Base-by-base conservation (phyloP, 2,797 vertebrate species). In the Molossus molossus region DNA sequence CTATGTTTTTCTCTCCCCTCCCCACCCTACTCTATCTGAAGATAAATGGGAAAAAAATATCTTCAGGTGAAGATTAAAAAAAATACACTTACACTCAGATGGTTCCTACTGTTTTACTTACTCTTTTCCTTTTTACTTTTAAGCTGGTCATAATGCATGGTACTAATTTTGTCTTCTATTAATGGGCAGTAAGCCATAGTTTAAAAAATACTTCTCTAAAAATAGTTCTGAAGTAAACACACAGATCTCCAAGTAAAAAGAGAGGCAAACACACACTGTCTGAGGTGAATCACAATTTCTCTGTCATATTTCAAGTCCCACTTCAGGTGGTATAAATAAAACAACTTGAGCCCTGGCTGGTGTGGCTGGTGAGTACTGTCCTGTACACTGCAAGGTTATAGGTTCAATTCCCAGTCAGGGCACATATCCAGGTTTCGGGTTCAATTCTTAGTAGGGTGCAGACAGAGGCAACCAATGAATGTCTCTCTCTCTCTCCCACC, bases 191-290 rank as follows among this genome's bases (percentile, higher is more conserved):
- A 80, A 70, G 25, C 29, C 6, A 5, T 60, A 21, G 62, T 77
- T 25, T 94, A 70, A 95, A 94, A 77, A 92, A 90, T 67, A 69
- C 11, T 86, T 21, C 37, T 83, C 69, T 90, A 83, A 69, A 91
- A 82, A 94, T 20, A 86, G 76, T 33, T 77, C 14, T 12, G 25
- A 80, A 27, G 40, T 79, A 65, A 70, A 89, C 62, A 94, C 7
- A 45, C 11, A 72, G 29, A 62, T 58, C 40, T 40, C 57, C 55
- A 20, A 65, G 25, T 60, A 33, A 85, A 75, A 81, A 45, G 75
- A 57, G 21, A 73, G n/a, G 23, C 25, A 81, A 90, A 62, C 73
- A 69, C 2, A 91, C 33, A 75, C 0, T 75, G 64, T 40, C 57
- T 65, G 72, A 62, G 48, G 25, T 14, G 33, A 92, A 50, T 33